phyloP scores from a whole-genome alignment of 1,140 invertebrate species.

The Drusus annulatus region DNA sequence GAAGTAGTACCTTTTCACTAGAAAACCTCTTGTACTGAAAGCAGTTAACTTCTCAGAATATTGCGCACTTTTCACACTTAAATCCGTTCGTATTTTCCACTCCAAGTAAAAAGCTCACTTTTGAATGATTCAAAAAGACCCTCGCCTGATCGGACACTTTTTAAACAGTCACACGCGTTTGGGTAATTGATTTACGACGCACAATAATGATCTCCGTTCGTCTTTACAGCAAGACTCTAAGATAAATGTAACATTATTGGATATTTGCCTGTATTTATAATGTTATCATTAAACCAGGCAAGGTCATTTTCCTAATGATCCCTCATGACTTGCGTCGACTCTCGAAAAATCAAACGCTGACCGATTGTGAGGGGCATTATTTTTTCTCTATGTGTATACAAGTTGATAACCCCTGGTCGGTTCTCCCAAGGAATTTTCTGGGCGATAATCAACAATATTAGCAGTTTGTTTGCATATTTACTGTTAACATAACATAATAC shows the following conservation, averaged over 20 bases:
- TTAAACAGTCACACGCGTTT: no score
- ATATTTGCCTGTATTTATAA: constrained; percentile 40
- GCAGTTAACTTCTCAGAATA: no score
- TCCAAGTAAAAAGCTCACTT: no score
- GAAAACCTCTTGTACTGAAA: no score
- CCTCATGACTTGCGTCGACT: constrained; percentile 20
- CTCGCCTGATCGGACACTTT: no score
- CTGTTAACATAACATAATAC: no score
- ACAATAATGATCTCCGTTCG: not conserved
- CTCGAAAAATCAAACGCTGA: constrained; percentile 3
- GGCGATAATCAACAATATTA: constrained; percentile 2
- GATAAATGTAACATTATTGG: constrained; percentile 37
- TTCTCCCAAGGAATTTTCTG: not conserved
- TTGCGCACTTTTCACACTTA: not conserved
- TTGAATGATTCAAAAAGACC: no score
- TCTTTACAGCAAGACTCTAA: not conserved
- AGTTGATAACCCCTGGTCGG: constrained; percentile 30
- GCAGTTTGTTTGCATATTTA: not conserved
- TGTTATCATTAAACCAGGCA: constrained; percentile 34
- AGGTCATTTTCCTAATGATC: constrained; percentile 42
- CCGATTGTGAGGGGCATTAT: not conserved
- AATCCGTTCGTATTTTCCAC: not conserved
- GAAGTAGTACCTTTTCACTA: not conserved
- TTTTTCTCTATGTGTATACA: constrained; percentile 15
- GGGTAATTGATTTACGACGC: no score